These are phyloP conservation scores for Cecropterus lyciades DNA, from an alignment of 1,140 invertebrate species.

Conservation along the genomic window DNA sequence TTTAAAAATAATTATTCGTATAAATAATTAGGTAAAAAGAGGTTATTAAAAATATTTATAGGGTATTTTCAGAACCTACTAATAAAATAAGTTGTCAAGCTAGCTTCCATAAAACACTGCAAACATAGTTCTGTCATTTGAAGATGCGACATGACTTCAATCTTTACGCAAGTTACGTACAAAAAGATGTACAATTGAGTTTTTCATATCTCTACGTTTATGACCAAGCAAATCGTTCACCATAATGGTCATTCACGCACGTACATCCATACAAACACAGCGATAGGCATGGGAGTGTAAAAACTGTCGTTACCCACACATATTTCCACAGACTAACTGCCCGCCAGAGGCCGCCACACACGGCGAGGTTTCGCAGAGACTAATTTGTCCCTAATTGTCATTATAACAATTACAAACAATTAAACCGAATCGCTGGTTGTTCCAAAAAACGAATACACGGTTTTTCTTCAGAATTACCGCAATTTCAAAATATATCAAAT, in stretches of 20 bases:
- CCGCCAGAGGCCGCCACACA: slow-evolving; percentile 43
- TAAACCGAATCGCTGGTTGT: slow-evolving; percentile 42
- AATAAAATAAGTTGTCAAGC: too few species aligned
- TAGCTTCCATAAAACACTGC: too few species aligned
- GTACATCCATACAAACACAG: slow-evolving; percentile 2
- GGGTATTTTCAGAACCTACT: too few species aligned
- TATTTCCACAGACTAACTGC: slow-evolving; percentile 26
- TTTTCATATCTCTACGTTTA: too few species aligned
- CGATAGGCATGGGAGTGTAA: slow-evolving; percentile 6
- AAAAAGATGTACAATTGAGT: too few species aligned
- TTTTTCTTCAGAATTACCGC: slow-evolving; percentile 4
- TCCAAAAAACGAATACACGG: background rate
- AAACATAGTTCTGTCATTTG: too few species aligned
- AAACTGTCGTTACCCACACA: slow-evolving; percentile 17
- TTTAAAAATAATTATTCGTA: too few species aligned
- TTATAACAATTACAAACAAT: slow-evolving; percentile 51
- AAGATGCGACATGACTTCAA: too few species aligned
- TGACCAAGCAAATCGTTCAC: too few species aligned
- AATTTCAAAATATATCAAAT: slow-evolving; percentile 16
- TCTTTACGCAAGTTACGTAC: too few species aligned
- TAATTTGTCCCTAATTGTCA: slow-evolving; percentile 50
- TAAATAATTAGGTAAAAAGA: too few species aligned
- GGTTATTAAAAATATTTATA: too few species aligned
- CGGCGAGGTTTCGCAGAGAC: slow-evolving; percentile 42
- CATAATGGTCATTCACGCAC: background rate